Evolutionary conservation across 2,797 vertebrate genomes (phyloP).

Genomic region (Chloroceryle inda): DNA sequence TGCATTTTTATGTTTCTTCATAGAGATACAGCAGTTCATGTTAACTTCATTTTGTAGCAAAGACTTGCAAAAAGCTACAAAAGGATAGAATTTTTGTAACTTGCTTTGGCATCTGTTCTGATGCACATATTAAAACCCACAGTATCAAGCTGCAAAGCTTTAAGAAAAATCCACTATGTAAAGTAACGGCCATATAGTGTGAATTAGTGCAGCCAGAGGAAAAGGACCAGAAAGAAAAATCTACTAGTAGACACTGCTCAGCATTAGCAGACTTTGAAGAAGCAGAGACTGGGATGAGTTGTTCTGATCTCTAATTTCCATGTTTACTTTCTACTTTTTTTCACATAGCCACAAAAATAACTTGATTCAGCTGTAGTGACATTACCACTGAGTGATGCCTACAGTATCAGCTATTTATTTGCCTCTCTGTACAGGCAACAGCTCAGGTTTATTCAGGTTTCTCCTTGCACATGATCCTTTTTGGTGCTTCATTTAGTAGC

Average conservation of each 20-base stretch:
- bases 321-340: slow-evolving; percentile 13
- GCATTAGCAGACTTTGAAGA: not conserved
- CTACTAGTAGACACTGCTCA: fast-evolving
- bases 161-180: not conserved
- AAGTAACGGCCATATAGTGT: not conserved
- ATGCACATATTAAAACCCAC: not conserved
- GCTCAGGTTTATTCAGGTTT: not conserved
- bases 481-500: not conserved
- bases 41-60: not conserved
- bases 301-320: not conserved
- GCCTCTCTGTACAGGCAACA: not conserved
- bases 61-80: not conserved
- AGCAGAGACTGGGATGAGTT: not conserved
- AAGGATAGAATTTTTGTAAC: not conserved
- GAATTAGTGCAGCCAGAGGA: not conserved
- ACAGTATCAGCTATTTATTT: not conserved
- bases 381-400: not conserved
- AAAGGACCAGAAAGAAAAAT: not conserved
- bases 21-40: not conserved
- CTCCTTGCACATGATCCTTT: not conserved
- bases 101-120: not conserved
- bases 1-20: not conserved
- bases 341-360: not conserved
- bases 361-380: not conserved
- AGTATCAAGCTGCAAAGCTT: not conserved